Evolutionary conservation across 2,113 vertebrate genomes (phyloP).

Genomic region (human): GRCh38 chr1:30733501-30734000

Average conservation of each 20-base stretch:
- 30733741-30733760: background rate
- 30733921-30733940: slow-evolving; percentile 51
- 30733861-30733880: slow-evolving; percentile 74
- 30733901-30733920: slow-evolving; percentile 86
- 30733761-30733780: slow-evolving; percentile 50
- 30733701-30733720: slow-evolving; percentile 59
- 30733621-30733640: background rate
- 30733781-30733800: background rate
- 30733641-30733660: background rate
- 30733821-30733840: slow-evolving; percentile 65
- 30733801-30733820: background rate
- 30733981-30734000: too few species aligned
- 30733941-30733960: background rate
- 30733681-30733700: slow-evolving; percentile 50
- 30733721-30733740: background rate
- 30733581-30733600: background rate
- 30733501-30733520: background rate
- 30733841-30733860: slow-evolving; percentile 79
- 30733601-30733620: background rate
- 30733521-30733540: background rate
- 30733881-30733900: slow-evolving; percentile 86
- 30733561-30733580: background rate
- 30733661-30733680: background rate
- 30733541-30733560: background rate
- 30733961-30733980: background rate